phyloP scores from a whole-genome alignment of 2,797 vertebrate species.

The Anguilla obscura region DNA sequence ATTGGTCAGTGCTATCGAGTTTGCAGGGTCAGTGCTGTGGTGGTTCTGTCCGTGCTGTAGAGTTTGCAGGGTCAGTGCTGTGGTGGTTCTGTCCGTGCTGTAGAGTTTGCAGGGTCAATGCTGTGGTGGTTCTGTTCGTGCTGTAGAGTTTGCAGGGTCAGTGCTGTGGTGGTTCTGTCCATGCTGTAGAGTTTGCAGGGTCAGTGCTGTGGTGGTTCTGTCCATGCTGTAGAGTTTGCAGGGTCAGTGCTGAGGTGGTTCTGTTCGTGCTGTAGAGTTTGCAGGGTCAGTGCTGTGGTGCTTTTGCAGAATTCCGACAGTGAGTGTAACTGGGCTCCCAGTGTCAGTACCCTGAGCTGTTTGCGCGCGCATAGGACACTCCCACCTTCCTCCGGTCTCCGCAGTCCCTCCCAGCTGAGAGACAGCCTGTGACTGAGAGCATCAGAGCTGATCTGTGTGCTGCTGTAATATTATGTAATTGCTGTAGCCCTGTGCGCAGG shows the following conservation, averaged over 20 bases:
- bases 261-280: too few species aligned
- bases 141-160: background rate
- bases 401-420: slow-evolving; percentile 28
- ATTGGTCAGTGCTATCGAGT: background rate
- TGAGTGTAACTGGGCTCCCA: background rate
- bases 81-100: background rate
- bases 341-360: background rate
- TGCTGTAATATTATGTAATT: background rate
- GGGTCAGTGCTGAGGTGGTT: background rate
- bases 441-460: slow-evolving; percentile 13
- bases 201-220: background rate
- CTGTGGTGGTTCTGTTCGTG: background rate
- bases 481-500: background rate
- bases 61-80: background rate
- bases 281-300: background rate
- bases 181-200: too few species aligned
- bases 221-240: background rate
- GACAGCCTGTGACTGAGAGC: slow-evolving; percentile 12
- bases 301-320: background rate
- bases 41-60: background rate
- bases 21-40: background rate
- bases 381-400: slow-evolving; percentile 24
- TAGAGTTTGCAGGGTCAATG: too few species aligned
- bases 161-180: background rate
- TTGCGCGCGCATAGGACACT: background rate